Evolutionary conservation across 1,140 invertebrate genomes (phyloP).

Genomic region (Drosophila elegans): DNA sequence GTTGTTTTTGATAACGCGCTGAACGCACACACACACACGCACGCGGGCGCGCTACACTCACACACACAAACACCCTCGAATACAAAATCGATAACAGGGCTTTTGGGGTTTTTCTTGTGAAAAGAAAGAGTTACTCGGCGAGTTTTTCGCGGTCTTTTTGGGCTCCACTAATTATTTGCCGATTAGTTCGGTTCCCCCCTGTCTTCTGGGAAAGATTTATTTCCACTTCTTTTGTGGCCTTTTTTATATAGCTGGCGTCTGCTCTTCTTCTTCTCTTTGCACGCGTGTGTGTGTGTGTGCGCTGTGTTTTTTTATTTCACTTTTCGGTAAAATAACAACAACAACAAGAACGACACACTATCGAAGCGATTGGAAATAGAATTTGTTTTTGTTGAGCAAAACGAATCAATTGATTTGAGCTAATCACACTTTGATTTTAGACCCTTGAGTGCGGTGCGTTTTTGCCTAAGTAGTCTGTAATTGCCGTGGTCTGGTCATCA

Average conservation of each 20-base stretch:
- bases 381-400: slow-evolving; percentile 31
- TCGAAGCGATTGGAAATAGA: slow-evolving; percentile 1
- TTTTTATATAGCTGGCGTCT: slow-evolving; percentile 6
- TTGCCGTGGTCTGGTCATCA: slow-evolving; percentile 5
- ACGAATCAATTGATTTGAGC: slow-evolving; percentile 17
- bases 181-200: not conserved
- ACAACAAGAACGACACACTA: slow-evolving; percentile 1
- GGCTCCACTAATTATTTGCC: slow-evolving; percentile 11
- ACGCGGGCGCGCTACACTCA: slow-evolving; percentile 28
- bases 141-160: slow-evolving; percentile 23
- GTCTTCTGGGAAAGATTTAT: not conserved
- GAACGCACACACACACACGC: slow-evolving; percentile 11
- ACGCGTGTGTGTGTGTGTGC: slow-evolving; percentile 11
- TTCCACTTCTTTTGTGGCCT: not conserved
- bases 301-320: slow-evolving; percentile 31
- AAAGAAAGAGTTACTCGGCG: slow-evolving; percentile 5
- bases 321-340: slow-evolving; percentile 20
- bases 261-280: slow-evolving; percentile 17
- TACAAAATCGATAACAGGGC: slow-evolving; percentile 35
- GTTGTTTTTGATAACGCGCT: slow-evolving; percentile 22
- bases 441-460: not conserved
- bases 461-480: not conserved
- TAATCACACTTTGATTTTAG: slow-evolving; percentile 4
- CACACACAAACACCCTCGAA: slow-evolving; percentile 7
- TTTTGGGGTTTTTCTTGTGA: slow-evolving; percentile 1